Evolutionary conservation across 2,888 invertebrate genomes (phyloP), one percentile per base, ranked within the genome.

Genomic region (Pterostichus niger): DNA sequence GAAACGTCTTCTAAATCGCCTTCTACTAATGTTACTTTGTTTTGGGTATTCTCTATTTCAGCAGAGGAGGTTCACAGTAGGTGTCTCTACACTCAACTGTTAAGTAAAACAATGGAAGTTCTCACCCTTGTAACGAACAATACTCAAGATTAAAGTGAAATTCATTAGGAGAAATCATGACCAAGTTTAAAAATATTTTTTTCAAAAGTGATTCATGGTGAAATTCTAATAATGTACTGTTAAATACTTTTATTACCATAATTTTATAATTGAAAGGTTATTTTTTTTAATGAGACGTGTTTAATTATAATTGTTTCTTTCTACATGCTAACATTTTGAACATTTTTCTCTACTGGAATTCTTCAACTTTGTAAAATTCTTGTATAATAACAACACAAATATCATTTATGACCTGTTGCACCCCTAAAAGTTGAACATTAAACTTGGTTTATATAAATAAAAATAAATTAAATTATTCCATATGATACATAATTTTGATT

Each of bases 191-290:
- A 79, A 79, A 79, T 59, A 79, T 59, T 59, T 52, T 76, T 24
- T 68, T 64, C 35, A 79, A 64, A 79, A 79, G 79, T 79, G 79
- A 68, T 79, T 79, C 79, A 79, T 79, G 79, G 79, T 79, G 68
- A 79, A 79, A 64, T 64, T 49, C 68, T 77, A 79, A 77, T 54
- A 54, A 77, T 31, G 54, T 35, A 56, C 35, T 52, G 31, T 75
- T 75, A 75, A 71, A 75, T 75, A 75, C 75, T 44, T 24, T 10
- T 44, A 75, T 75, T 75, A 75, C 31, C 75, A 75, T 75, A 75
- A 75, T 75, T 73, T 75, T 75, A 52, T 75, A 75, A 75, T 75
- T 75, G 75, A 52, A 52, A 52, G 49, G 31, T 75, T 52, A 52
- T 75, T 75, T 75, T 75, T 24, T 24, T 52, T 75, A 75, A 75